Base-by-base conservation (phyloP, 2,888 invertebrate species). In the Lysandra bellargus region DNA sequence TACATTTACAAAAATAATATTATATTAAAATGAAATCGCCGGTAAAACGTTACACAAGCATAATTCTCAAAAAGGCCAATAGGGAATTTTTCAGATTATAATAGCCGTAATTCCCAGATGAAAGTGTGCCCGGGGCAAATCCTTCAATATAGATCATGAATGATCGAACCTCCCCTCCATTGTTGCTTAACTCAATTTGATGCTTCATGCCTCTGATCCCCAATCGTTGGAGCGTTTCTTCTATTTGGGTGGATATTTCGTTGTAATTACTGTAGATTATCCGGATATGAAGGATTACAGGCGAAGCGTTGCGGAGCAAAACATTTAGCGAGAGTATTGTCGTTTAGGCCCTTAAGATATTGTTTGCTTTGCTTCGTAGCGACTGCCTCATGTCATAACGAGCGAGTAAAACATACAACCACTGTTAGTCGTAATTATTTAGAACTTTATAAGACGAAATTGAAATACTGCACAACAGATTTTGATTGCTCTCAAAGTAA, bases 131-230 rank as follows among this genome's bases (percentile, higher is more conserved):
- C 69, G 33, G 14, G 69, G 33, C 69, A 69, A 69, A 69, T 17
- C 33, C 33, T 69, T 69, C 33, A 69, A 69, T 69, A 69, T 37
- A 69, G 69, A 69, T 69, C 69, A 69, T 33, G 14, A 69, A 69
- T 14, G 33, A 69, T 69, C 4, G 23, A 37, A 33, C 33, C 64
- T 12, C 7, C 30, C 30, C 23, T 64, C 30, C 6, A 4, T 69
- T 69, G 69, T 69, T 69, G 69, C 69, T 33, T 69, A 33, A 69
- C 33, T 33, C 69, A 69, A 33, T 69, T 69, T 33, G 14, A 37
- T 69, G 33, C 17, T 37, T 64, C 9, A 30, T 64, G 30, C 12
- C 30, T 23, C 61, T 61, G n/a, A 61, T 30, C 30, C 30, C 64
- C 7, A 64, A 64, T 64, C 30, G 64, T 61, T 17, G 17, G 57